Conservation (phyloP, 35 echinoderm and acorn worm genomes). For the Holothuria glaberrima region DNA sequence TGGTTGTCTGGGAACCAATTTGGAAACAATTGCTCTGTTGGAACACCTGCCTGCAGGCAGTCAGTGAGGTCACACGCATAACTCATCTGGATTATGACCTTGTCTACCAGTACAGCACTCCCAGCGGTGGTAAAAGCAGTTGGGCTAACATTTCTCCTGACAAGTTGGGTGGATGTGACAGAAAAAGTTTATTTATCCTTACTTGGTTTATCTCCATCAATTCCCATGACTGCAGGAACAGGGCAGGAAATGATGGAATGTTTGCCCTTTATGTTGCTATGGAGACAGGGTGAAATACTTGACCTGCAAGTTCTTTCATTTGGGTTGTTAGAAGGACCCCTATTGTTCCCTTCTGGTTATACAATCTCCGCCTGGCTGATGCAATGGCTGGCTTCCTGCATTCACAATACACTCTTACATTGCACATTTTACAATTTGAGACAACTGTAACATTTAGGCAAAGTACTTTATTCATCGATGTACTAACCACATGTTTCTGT, state of each 20-base stretch:
- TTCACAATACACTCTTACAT: too few relatives aligned
- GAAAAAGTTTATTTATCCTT: conserved; percentile 46
- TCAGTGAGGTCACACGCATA: conserved; percentile 29
- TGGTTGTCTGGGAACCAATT: conserved; percentile 43
- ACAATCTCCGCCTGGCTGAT: not conserved
- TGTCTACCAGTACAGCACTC: conserved; percentile 2
- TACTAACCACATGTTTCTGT: too few relatives aligned
- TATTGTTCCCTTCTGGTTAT: conserved; percentile 14
- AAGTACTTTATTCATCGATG: too few relatives aligned
- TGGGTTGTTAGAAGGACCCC: conserved; percentile 8
- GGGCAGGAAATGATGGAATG: conserved; percentile 31
- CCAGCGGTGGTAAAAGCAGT: conserved; percentile 27
- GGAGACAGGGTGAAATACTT: conserved; percentile 8
- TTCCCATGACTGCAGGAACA: conserved; percentile 29
- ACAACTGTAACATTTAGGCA: too few relatives aligned
- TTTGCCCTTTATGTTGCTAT: not conserved
- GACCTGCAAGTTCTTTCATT: conserved; percentile 18
- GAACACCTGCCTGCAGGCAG: conserved; percentile 42
- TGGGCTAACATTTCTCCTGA: conserved; percentile 35
- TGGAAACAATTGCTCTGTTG: conserved; percentile 42
- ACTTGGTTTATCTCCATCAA: conserved; percentile 46
- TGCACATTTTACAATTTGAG: too few relatives aligned
- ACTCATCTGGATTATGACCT: conserved; percentile 43
- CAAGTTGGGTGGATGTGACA: not conserved
- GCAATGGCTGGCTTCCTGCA: too few relatives aligned